These are phyloP conservation scores for Polydrusus tereticollis DNA, from an alignment of 2,888 invertebrate genomes.

Conservation along the genomic window DNA sequence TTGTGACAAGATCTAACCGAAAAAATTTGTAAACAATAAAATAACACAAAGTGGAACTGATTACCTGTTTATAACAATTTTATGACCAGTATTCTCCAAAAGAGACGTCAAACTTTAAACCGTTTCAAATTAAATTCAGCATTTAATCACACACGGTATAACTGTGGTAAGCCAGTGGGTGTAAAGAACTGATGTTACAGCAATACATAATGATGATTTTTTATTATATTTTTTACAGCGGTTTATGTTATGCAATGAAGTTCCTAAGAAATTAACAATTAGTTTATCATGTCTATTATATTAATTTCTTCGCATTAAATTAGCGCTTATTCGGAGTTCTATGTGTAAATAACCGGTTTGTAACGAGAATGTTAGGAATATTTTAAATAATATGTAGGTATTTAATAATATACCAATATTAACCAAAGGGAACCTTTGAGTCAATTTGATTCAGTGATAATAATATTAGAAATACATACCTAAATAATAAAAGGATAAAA, in stretches of 20 bases:
- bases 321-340: not conserved
- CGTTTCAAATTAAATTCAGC: not conserved
- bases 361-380: no score
- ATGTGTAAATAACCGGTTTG: no score
- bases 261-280: constrained; percentile 4
- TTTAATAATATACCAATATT: no score
- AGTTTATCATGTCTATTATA: not conserved
- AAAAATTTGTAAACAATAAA: no score
- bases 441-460: no score
- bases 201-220: not conserved
- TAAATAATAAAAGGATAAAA: no score
- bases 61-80: no score
- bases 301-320: not conserved
- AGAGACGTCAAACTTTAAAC: not conserved
- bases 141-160: not conserved
- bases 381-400: no score
- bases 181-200: constrained; percentile 9
- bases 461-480: no score
- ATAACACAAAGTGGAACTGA: no score
- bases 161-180: not conserved
- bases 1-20: no score
- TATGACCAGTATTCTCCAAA: not conserved
- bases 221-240: not conserved
- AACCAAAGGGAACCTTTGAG: no score
- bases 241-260: constrained; percentile 6